Evolutionary conservation across 2,888 invertebrate species (phyloP).

Genomic region (Ganaspis brasiliensis): DNA sequence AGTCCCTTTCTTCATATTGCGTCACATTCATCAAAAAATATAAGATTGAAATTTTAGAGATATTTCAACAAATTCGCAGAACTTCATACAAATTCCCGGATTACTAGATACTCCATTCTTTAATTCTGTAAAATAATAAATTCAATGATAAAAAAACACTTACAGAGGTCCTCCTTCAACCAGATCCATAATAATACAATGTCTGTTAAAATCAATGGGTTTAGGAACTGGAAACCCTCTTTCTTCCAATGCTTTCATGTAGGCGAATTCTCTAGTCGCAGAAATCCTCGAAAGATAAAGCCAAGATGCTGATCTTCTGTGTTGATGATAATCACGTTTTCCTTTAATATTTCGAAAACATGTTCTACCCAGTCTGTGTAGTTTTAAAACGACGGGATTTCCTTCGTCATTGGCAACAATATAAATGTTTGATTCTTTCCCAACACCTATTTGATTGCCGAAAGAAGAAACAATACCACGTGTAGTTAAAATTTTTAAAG

Average conservation of each 20-base stretch:
- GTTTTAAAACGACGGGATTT: constrained; percentile 92
- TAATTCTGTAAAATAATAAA: too few species aligned
- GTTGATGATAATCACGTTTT: constrained; percentile 98
- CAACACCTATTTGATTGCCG: constrained; percentile 99
- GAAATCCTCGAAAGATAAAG: constrained; percentile 97
- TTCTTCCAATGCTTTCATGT: constrained; percentile 96
- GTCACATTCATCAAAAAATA: too few species aligned
- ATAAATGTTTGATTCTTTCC: constrained; percentile 99
- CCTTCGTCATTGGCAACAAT: constrained; percentile 91
- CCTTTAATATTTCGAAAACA: constrained; percentile 98
- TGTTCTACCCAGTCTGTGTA: constrained; percentile 96
- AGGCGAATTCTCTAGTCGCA: constrained; percentile 98
- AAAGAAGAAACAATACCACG: constrained; percentile 91
- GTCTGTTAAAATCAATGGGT: constrained; percentile 96
- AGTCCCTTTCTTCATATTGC: too few species aligned
- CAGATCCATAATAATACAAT: constrained; percentile 98
- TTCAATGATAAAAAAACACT: constrained; percentile 80
- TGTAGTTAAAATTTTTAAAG: constrained; percentile 92
- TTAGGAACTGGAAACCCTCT: constrained; percentile 96
- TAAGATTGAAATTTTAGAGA: too few species aligned
- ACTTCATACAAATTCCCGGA: too few species aligned
- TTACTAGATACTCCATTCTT: too few species aligned
- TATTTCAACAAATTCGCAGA: too few species aligned
- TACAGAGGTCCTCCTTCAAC: constrained; percentile 91
- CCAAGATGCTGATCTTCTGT: constrained; percentile 95